Evolutionary conservation across 2,888 invertebrate species (phyloP).

Genomic region (Latrodectus elegans): DNA sequence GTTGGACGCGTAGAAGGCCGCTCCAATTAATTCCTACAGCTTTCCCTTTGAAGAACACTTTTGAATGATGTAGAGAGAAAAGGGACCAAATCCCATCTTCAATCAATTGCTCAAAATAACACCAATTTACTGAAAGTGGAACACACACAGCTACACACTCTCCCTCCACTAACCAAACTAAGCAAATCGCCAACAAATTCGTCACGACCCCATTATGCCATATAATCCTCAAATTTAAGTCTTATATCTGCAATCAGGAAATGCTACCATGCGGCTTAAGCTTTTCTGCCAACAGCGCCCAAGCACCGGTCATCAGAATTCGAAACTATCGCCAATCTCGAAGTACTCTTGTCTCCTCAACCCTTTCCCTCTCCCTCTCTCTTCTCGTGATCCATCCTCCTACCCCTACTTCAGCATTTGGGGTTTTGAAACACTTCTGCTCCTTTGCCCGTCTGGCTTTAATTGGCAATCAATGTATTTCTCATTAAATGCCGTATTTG

Average conservation of each 20-base stretch:
- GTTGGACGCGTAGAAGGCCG: not conserved
- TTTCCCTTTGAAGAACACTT: not conserved
- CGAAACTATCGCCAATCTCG: constrained; percentile 11
- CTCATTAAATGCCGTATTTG: constrained; percentile 46
- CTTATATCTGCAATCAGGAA: constrained; percentile 44
- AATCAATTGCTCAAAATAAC: constrained; percentile 20
- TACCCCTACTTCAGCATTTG: too few relatives aligned
- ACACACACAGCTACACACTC: not conserved
- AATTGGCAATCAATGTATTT: constrained; percentile 52
- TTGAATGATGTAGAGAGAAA: too few relatives aligned
- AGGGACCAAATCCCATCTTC: not conserved
- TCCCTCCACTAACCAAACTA: constrained; percentile 6
- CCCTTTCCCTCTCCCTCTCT: constrained; percentile 7
- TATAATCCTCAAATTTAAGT: constrained; percentile 43
- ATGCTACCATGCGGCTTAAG: constrained; percentile 27
- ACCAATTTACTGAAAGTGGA: constrained; percentile 20
- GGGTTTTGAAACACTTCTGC: too few relatives aligned
- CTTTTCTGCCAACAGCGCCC: constrained; percentile 21
- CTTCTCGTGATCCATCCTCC: too few relatives aligned
- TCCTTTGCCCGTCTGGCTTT: constrained; percentile 3
- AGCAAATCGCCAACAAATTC: constrained; percentile 4
- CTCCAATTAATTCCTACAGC: not conserved
- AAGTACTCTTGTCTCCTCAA: constrained; percentile 14
- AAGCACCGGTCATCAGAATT: constrained; percentile 2
- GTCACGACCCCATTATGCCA: constrained; percentile 12